A percentile compares a stretch with the other conserved stretches of the same genome.
phyloP scores from a whole-genome alignment of 2,113 vertebrate genomes.

The Cyanoderma ruficeps region DNA sequence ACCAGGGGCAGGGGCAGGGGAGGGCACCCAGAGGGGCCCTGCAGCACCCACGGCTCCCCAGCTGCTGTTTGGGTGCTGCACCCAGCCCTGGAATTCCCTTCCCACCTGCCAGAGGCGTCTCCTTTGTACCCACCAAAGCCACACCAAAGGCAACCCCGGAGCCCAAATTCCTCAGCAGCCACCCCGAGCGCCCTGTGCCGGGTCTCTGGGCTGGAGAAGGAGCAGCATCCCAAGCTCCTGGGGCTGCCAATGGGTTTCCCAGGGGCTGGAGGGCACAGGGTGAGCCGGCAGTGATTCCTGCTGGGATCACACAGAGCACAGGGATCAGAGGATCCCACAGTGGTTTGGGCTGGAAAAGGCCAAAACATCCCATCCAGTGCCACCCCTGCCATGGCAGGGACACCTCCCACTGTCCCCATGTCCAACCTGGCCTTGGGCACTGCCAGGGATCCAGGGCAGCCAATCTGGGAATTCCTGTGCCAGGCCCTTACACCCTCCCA shows the following conservation, averaged over 20 bases:
- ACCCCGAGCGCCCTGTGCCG: background rate
- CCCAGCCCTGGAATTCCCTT: fast-evolving
- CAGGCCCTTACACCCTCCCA: background rate
- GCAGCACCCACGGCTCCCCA: background rate
- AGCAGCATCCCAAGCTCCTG: background rate
- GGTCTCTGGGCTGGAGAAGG: background rate
- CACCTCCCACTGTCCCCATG: background rate
- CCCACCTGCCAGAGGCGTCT: background rate
- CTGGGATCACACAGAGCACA: fast-evolving
- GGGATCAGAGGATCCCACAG: background rate
- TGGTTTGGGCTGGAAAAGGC: background rate
- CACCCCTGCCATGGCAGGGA: background rate
- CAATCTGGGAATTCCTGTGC: background rate
- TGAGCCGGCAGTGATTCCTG: fast-evolving
- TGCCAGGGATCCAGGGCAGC: background rate
- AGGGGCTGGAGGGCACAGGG: fast-evolving
- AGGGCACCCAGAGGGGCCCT: background rate
- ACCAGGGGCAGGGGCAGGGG: background rate
- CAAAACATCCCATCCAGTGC: fast-evolving
- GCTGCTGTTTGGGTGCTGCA: background rate
- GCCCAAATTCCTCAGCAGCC: background rate
- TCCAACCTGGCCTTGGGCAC: background rate
- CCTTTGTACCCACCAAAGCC: background rate
- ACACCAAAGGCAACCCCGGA: background rate
- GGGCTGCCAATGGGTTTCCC: fast-evolving